These are phyloP conservation scores for Alloscopus bannaensis DNA, from an alignment of 2,888 invertebrate genomes.

Conservation along the genomic window DNA sequence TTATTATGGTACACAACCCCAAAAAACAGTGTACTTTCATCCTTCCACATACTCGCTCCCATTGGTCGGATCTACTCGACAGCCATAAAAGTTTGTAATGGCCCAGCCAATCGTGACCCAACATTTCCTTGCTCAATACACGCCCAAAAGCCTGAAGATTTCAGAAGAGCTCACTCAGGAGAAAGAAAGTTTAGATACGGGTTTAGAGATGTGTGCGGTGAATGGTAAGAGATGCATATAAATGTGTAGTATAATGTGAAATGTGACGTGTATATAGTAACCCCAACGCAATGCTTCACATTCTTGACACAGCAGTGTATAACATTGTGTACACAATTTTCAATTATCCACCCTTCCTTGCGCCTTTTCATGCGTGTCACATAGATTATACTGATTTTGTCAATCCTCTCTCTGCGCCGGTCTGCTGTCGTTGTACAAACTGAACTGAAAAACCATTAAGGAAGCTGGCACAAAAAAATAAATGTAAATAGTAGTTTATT, in stretches of 20 bases:
- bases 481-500: not conserved
- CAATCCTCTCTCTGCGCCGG: too few species aligned
- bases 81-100: slow-evolving; percentile 67
- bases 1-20: too few species aligned
- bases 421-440: too few species aligned
- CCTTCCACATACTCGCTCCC: slow-evolving; percentile 28
- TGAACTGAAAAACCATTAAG: not conserved
- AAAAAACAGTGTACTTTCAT: too few species aligned
- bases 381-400: too few species aligned
- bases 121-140: slow-evolving; percentile 11
- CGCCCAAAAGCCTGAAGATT: slow-evolving; percentile 41
- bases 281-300: not conserved
- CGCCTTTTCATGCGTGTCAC: not conserved
- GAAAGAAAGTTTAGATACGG: not conserved
- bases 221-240: slow-evolving; percentile 25
- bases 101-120: slow-evolving; percentile 55
- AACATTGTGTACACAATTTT: too few species aligned
- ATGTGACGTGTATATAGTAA: not conserved
- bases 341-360: not conserved
- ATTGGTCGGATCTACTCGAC: slow-evolving; percentile 65
- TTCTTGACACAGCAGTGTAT: too few species aligned
- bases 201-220: not conserved
- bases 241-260: not conserved
- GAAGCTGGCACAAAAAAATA: not conserved
- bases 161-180: slow-evolving; percentile 5